A percentile compares a stretch with the other conserved stretches of the same genome.
Evolutionary conservation across 2,888 invertebrate species (phyloP).

Genomic region (Blastobasis adustella): DNA sequence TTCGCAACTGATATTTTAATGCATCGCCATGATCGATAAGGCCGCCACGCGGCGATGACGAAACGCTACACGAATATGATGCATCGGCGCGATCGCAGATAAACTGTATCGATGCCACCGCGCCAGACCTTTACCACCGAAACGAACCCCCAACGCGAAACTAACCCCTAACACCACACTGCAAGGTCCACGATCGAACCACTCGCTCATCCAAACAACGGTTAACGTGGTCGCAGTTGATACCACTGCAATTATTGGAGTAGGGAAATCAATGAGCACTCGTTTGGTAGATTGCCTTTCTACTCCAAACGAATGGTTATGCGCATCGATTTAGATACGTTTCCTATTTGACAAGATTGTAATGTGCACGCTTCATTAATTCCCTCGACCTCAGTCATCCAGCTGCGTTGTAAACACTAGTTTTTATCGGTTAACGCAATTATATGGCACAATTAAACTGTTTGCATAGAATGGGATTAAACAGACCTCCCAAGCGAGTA

Average conservation of each 20-base stretch:
- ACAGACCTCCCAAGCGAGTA: background rate
- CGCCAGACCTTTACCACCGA: too few relatives aligned
- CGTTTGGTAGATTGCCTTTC: conserved; percentile 60
- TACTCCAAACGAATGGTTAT: conserved; percentile 53
- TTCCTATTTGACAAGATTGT: too few relatives aligned
- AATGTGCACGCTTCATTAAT: too few relatives aligned
- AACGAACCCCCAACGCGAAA: too few relatives aligned
- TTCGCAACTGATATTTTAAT: conserved; percentile 36
- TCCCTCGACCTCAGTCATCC: too few relatives aligned
- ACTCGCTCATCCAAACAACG: too few relatives aligned
- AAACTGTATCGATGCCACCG: conserved; percentile 36
- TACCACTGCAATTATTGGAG: conserved; percentile 60
- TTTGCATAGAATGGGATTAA: too few relatives aligned
- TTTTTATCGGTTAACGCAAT: too few relatives aligned
- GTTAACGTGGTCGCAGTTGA: conserved; percentile 13
- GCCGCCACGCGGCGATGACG: conserved; percentile 47
- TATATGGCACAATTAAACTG: too few relatives aligned
- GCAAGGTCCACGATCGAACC: too few relatives aligned
- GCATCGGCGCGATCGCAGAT: conserved; percentile 60
- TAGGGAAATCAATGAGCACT: conserved; percentile 61
- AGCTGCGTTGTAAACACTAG: too few relatives aligned
- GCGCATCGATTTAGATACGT: conserved; percentile 36
- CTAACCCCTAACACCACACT: too few relatives aligned
- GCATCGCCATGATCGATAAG: conserved; percentile 45
- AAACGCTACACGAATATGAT: conserved; percentile 68